Evolutionary conservation across 2,797 vertebrate genomes (phyloP), one percentile per base, ranked within the genome.

Genomic region (Sebastiscus albofasciatus): DNA sequence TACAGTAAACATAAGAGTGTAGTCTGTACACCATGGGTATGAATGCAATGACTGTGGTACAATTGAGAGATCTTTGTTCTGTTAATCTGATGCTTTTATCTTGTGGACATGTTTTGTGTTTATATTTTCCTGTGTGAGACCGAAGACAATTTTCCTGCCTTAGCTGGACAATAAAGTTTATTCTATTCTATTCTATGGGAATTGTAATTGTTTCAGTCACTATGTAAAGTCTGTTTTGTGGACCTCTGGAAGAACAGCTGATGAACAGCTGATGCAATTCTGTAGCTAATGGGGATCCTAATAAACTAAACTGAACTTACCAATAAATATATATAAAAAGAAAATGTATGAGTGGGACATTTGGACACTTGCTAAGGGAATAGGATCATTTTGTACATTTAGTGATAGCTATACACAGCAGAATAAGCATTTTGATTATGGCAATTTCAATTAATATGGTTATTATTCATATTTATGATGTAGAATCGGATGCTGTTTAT

Each of bases 121-220:
- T 42, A 42, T 42, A 42, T 42, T 42, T 39, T 39, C 0, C 13
- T 39, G 0, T 0, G n/a, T 55, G 1, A 12, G 11, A 22, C 54
- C 12, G 0, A 56, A 56, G 22, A 26, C 5, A 56, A 58, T 56
- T 58, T 58, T 12, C 1, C 54, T 55, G 54, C 0, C 0, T 24
- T 0, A 24, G 24, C 24, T 26, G 0, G 49, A 52, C 18, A 52
- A 52, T 52, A n/a, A 52, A 52, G 49, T n/a, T 52, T 20, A 18
- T 52, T 52, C 22, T 56, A 54, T 54, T 54, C n/a, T 55, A 52
- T n/a, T 8, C 3, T 42, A 42, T 42, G 36, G 0, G 0, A 52
- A 52, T 52, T 52, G 49, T n/a, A 20, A 10, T n/a, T 52, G 49
- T 52, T 52, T 52, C 8, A 52, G 49, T 52, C 49, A 52, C 60